Evolutionary conservation across 2,888 invertebrate species (phyloP).

Genomic region (Caenorhabditis zanzibari): DNA sequence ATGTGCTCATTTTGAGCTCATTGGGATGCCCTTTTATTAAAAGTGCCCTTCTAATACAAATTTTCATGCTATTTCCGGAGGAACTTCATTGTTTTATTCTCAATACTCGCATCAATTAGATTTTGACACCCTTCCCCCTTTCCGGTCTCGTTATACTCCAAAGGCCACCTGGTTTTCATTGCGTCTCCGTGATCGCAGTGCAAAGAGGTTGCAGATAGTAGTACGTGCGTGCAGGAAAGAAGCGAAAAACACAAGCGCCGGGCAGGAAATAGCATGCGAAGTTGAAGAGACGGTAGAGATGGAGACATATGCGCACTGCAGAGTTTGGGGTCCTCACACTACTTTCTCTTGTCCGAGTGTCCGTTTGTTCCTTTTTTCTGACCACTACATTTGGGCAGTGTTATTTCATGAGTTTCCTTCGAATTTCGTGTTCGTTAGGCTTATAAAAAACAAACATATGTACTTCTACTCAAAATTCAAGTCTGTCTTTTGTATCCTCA

Average conservation of each 20-base stretch:
- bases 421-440: not conserved
- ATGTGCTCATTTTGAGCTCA: too few relatives aligned
- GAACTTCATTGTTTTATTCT: too few relatives aligned
- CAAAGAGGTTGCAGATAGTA: constrained; percentile 10
- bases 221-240: not conserved
- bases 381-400: constrained; percentile 6
- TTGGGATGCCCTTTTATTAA: too few relatives aligned
- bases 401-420: not conserved
- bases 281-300: constrained; percentile 8
- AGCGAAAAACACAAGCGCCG: not conserved
- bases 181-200: constrained; percentile 12
- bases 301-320: not conserved
- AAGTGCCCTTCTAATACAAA: too few relatives aligned
- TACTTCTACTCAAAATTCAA: too few relatives aligned
- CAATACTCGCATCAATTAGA: too few relatives aligned
- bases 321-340: constrained; percentile 31
- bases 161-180: not conserved
- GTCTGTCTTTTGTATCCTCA: too few relatives aligned
- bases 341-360: not conserved
- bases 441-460: too few relatives aligned
- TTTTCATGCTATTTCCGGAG: too few relatives aligned
- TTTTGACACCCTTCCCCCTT: too few relatives aligned
- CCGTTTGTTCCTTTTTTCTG: not conserved
- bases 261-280: not conserved
- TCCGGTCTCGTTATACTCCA: not conserved